A percentile compares a stretch with the other conserved stretches of the same genome.
phyloP scores from a whole-genome alignment of 2,797 vertebrate genomes.

The Neostethus bicornis region DNA sequence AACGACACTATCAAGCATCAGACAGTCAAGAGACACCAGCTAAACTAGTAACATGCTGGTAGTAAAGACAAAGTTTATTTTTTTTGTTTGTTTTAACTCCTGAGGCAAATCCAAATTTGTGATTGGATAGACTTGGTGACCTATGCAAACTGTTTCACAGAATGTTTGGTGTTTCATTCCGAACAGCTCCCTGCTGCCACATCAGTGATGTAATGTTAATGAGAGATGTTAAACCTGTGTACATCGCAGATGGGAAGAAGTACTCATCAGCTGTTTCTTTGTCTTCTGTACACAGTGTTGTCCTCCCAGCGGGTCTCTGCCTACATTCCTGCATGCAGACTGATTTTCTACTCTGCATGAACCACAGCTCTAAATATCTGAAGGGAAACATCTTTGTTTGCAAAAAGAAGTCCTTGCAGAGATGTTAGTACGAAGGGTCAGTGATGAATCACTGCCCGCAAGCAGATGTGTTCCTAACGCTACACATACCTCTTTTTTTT shows the following conservation, averaged over 20 bases:
- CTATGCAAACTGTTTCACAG: too few species aligned
- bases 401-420: constrained; percentile 32
- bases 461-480: constrained; percentile 4
- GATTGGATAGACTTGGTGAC: too few species aligned
- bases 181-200: too few species aligned
- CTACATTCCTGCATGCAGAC: constrained; percentile 43
- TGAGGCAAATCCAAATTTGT: too few species aligned
- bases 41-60: not conserved
- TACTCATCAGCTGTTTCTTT: constrained; percentile 13
- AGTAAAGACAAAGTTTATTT: constrained; percentile 2
- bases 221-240: constrained; percentile 24
- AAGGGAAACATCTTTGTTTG: constrained; percentile 21
- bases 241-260: constrained; percentile 28
- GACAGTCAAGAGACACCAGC: too few species aligned
- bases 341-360: constrained; percentile 32
- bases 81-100: too few species aligned
- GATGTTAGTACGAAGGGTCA: constrained; percentile 27
- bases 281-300: constrained; percentile 31
- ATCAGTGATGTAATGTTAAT: not conserved
- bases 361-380: constrained; percentile 17
- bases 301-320: constrained; percentile 54
- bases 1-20: too few species aligned
- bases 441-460: constrained; percentile 13
- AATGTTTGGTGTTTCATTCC: too few species aligned
- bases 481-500: constrained; percentile 6